Base-by-base conservation (phyloP, 2,888 invertebrate species). In the Taenaris catops region DNA sequence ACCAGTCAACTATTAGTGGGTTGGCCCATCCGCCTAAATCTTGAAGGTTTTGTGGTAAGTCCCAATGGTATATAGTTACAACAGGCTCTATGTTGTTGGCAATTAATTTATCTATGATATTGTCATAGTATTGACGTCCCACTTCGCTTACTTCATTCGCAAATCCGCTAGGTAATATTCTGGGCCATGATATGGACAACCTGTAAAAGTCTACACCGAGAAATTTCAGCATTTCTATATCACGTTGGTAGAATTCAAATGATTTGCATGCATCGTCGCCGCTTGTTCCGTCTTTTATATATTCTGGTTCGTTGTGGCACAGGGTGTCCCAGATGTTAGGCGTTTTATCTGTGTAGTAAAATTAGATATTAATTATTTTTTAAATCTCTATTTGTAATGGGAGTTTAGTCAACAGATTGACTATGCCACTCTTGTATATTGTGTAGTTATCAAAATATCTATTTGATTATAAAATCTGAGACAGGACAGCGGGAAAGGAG, bases 121-220 rank as follows among this genome's bases (percentile, higher is more conserved):
- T 72, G 41, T 90, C 89, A 62, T 94, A 94, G 60, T 92, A 92
- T 12, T 80, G 62, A 6, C 91, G 68, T 1, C 92, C 93, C 1
- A 74, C 76, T 47, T 84, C 55, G 55, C 91, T 93, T 8, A 90
- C 63, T 24, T 67, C 63, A 27, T 88, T 75, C 0, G 76, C 43
- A 26, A 80, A 83, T 1, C 90, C 92, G 20, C 69, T 84, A 0
- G 92, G 91, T 21, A 92, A 63, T 5, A 93, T 66, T 35, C 93
- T 73, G 0, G 90, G 62, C 93, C 93, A 93, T 0, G 91, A 87
- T 38, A 90, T 78, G 1, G 90, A 90, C 52, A 90, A 89, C 24
- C 90, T 68, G 53, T 90, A 89, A 46, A 83, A 86, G 25, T 89
- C 63, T 0, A 86, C 84, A 0, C 80, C 80, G 1, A 89, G 45